phyloP scores from a whole-genome alignment of 2,797 vertebrate genomes.

The Pachyuromys duprasi region DNA sequence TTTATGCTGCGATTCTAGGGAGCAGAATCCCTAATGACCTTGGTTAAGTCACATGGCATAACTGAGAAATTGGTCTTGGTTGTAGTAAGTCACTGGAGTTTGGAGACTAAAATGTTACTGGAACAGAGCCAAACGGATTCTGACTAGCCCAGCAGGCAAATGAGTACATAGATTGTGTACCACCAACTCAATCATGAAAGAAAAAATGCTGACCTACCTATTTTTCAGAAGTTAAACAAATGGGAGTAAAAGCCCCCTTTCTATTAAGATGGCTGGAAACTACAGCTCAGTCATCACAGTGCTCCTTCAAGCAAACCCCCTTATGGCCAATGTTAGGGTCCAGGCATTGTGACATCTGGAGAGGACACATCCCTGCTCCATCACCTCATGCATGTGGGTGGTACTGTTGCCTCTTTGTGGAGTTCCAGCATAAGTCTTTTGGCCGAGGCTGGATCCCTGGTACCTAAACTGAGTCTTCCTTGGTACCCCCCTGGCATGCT shows the following conservation, averaged over 20 bases:
- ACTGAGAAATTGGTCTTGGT: background rate
- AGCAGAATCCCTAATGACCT: background rate
- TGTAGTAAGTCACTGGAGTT: background rate
- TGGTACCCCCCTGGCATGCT: background rate
- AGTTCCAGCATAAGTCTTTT: background rate
- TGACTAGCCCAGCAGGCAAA: background rate
- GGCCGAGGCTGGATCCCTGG: background rate
- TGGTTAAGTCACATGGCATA: background rate
- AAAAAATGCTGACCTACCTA: background rate
- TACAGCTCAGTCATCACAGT: background rate
- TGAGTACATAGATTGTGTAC: background rate
- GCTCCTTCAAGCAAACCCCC: background rate
- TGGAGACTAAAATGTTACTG: background rate
- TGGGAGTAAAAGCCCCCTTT: background rate
- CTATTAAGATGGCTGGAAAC: background rate
- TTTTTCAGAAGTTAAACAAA: background rate
- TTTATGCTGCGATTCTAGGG: background rate
- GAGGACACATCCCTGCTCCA: background rate
- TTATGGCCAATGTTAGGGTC: background rate
- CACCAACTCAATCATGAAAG: background rate
- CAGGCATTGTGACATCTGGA: background rate
- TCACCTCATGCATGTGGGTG: background rate
- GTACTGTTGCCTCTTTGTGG: background rate
- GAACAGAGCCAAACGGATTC: background rate
- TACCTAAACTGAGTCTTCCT: background rate